Evolutionary conservation across 2,797 vertebrate species (phyloP).

Genomic region (Vipera latastei): DNA sequence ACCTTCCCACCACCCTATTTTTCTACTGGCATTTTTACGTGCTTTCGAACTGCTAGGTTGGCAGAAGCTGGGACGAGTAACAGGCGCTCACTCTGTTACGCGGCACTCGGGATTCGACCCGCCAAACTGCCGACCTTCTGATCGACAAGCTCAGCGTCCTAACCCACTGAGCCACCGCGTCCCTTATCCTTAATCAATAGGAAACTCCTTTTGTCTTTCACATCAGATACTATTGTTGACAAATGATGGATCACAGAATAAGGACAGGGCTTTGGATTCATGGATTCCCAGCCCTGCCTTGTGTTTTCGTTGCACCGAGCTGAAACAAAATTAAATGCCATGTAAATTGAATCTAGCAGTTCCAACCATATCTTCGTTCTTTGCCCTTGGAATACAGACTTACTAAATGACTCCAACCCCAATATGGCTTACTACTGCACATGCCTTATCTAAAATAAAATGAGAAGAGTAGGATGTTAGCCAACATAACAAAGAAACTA

Average conservation of each 20-base stretch:
- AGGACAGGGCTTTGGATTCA: neutral
- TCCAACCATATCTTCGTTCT: neutral
- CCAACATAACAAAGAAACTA: conserved; percentile 14
- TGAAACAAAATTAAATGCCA: neutral
- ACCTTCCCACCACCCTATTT: too few relatives aligned
- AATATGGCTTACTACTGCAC: neutral
- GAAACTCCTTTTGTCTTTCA: neutral
- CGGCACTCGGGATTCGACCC: too few relatives aligned
- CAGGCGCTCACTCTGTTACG: too few relatives aligned
- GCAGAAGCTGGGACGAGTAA: too few relatives aligned
- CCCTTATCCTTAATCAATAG: neutral
- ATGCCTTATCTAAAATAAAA: conserved; percentile 3
- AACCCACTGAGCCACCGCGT: too few relatives aligned
- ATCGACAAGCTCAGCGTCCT: too few relatives aligned
- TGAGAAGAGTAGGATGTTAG: conserved; percentile 26
- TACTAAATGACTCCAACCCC: neutral
- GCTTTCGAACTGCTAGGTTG: too few relatives aligned
- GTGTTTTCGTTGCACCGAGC: neutral
- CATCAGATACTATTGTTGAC: neutral
- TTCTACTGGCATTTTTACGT: too few relatives aligned
- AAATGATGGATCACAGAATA: neutral
- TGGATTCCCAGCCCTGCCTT: neutral
- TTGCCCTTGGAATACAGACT: neutral
- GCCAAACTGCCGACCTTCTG: too few relatives aligned
- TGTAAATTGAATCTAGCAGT: neutral